These are phyloP conservation scores for Theonella swinhoei DNA, from an alignment of 37 sponge, comb jelly and placozoan species.

Conservation along the genomic window DNA sequence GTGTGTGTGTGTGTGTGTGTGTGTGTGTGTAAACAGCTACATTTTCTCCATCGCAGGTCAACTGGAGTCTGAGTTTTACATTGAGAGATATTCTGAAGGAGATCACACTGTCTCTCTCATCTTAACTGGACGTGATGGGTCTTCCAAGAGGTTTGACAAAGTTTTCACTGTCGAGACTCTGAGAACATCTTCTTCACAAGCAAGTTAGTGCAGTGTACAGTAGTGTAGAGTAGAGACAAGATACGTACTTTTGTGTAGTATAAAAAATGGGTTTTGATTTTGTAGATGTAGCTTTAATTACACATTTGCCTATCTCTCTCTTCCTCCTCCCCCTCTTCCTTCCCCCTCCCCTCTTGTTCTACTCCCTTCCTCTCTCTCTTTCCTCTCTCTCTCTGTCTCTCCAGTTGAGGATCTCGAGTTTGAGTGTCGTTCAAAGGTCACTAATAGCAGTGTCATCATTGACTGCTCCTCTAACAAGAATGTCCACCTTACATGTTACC, in stretches of 20 bases:
- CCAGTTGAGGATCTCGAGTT: background rate
- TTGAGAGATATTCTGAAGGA: background rate
- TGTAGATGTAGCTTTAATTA: no score
- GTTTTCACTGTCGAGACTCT: background rate
- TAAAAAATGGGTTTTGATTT: no score
- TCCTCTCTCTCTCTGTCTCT: no score
- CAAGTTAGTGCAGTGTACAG: background rate
- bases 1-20: no score
- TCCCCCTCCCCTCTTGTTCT: no score
- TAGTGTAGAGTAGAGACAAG: background rate
- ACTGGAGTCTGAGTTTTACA: background rate
- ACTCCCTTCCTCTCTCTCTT: no score
- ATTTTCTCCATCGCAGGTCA: background rate
- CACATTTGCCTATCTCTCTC: no score
- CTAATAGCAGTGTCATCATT: background rate
- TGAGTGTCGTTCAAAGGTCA: background rate
- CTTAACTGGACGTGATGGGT: background rate
- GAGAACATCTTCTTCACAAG: background rate
- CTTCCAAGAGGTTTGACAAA: background rate
- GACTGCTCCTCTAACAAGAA: background rate
- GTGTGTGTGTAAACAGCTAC: slow-evolving; percentile 1
- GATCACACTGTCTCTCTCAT: background rate
- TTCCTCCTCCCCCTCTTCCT: no score
- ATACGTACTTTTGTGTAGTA: no score
- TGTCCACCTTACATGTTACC: background rate